Evolutionary conservation across 2,113 vertebrate species (phyloP), one percentile per base, ranked within the genome.

Genomic region (Oreotrochilus melanogaster): DNA sequence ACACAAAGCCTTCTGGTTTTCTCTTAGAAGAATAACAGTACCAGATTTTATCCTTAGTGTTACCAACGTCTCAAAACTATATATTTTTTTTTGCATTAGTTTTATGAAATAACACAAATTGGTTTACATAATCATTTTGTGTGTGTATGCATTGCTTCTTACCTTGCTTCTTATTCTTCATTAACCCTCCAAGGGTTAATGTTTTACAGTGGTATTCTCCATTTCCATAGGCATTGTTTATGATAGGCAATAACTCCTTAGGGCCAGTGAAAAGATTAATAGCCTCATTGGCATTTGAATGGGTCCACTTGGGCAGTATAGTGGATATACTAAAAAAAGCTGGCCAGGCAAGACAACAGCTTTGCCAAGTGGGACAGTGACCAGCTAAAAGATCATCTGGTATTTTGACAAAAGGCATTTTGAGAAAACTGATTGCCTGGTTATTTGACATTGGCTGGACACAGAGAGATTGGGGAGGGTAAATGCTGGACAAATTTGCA

Each of bases 251-350:
- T 65, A 57, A 73, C 37, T 79, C 67, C 24, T 61, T 33, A 27
- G 50, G 35, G 33, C 30, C 74, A 66, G 30, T 28, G 58, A 58
- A 58, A 73, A 88, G 60, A 42, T 66, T 60, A 27, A 57, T 79
- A 80, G 74, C 24, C 56, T 86, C 64, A 14, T 39, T 89, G 86
- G 47, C 83, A 64, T 93, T 81, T 84, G 67, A 76, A 73, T 42
- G 50, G 31, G 27, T 48, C 13, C 22, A 9, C 42, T 58, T 56
- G 62, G 79, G 23, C 60, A 15, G 42, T 37, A 1, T 5, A 62
- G 54, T 24, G 45, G 58, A 16, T 83, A 17, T 66, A 42, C 23
- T 58, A 62, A 75, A 78, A 78, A 81, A 37, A 76, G 15, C 14
- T 88, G 71, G 88, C 90, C 62, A 51, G 66, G 87, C 14, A 67